Conservation (phyloP, 2,113 vertebrate species). For the Phrynocephalus versicolor region DNA sequence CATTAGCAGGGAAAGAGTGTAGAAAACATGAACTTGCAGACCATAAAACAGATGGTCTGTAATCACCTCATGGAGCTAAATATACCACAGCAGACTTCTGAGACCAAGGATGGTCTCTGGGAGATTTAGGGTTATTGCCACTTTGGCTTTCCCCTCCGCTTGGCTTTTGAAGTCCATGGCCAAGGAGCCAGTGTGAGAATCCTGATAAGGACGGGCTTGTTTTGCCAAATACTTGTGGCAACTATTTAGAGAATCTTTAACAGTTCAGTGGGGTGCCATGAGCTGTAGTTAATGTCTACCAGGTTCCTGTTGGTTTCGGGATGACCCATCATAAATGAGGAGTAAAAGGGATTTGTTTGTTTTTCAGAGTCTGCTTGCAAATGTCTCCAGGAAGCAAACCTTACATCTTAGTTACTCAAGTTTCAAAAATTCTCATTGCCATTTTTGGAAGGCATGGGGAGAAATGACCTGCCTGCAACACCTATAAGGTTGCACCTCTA, state of each 20-base stretch:
- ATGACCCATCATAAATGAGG: constrained; percentile 77
- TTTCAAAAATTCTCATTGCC: not conserved
- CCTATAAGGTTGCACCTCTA: constrained; percentile 56
- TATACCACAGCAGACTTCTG: constrained; percentile 76
- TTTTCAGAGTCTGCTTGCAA: constrained; percentile 70
- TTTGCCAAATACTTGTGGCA: constrained; percentile 67
- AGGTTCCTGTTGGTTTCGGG: constrained; percentile 74
- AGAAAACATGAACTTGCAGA: constrained; percentile 71
- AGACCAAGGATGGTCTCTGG: constrained; percentile 68
- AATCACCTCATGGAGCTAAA: constrained; percentile 80
- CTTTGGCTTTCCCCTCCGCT: constrained; percentile 67
- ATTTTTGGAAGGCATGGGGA: not conserved
- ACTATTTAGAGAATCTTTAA: constrained; percentile 59
- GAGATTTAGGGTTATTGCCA: constrained; percentile 77
- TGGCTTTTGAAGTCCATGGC: constrained; percentile 82
- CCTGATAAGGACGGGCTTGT: constrained; percentile 76
- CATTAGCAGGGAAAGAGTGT: constrained; percentile 62
- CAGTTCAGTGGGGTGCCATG: constrained; percentile 71
- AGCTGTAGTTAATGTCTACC: constrained; percentile 70
- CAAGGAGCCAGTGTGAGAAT: constrained; percentile 74
- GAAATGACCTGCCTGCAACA: not conserved
- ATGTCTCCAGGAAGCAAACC: constrained; percentile 38
- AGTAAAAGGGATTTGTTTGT: constrained; percentile 62
- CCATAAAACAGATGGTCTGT: constrained; percentile 79
- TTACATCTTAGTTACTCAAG: constrained; percentile 43